A percentile compares a stretch with the other conserved stretches of the same genome.
Conservation (phyloP, 2,888 invertebrate genomes). For the Himalopsyche japonica region DNA sequence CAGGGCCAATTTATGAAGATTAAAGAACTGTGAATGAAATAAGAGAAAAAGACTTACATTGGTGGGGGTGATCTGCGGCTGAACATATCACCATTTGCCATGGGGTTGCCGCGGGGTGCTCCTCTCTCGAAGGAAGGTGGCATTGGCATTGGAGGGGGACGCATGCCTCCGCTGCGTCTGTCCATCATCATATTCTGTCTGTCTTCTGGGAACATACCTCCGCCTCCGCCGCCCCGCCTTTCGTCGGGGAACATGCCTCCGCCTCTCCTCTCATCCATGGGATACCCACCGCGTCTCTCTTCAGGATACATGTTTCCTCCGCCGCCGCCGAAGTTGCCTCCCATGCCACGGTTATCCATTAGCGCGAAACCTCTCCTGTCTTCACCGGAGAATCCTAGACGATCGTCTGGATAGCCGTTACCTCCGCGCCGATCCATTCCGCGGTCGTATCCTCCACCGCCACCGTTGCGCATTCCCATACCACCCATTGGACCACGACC, state of each 20-base stretch:
- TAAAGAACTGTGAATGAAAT: no score
- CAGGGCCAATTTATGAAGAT: no score
- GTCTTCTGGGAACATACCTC: conserved; percentile 52
- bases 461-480: conserved; percentile 50
- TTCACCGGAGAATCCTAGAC: conserved; percentile 41
- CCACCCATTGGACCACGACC: conserved; percentile 57
- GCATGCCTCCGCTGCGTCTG: conserved; percentile 46
- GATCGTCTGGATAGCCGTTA: conserved; percentile 51
- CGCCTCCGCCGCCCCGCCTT: conserved; percentile 45
- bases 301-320: conserved; percentile 40
- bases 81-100: conserved; percentile 58
- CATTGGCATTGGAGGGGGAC: conserved; percentile 43
- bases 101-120: conserved; percentile 47
- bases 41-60: conserved; percentile 38
- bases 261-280: conserved; percentile 49
- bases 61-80: conserved; percentile 52
- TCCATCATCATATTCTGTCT: conserved; percentile 50
- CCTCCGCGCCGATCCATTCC: conserved; percentile 47
- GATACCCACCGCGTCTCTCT: conserved; percentile 46
- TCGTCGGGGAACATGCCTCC: conserved; percentile 48
- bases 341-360: conserved; percentile 56
- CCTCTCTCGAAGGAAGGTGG: conserved; percentile 51
- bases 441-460: conserved; percentile 48
- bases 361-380: conserved; percentile 52
- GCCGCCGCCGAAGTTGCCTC: conserved; percentile 45